These are phyloP conservation scores for Oreochromis aureus DNA, from an alignment of 2,113 vertebrate species.

Conservation along the genomic window DNA sequence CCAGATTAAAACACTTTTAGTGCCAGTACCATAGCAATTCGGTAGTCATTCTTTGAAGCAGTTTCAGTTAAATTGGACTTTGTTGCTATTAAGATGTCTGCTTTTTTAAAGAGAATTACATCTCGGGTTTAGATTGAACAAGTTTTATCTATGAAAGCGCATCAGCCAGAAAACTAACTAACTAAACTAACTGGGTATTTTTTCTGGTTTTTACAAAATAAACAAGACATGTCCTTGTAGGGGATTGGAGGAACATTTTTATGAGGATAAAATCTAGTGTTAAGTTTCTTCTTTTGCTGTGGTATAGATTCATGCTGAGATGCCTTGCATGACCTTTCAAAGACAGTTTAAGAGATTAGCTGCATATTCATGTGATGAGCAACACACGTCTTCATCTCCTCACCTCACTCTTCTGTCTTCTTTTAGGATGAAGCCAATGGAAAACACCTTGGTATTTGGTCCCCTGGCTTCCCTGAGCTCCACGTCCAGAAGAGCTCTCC, in stretches of 20 bases:
- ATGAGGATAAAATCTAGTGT: not conserved
- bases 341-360: not conserved
- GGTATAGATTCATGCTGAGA: not conserved
- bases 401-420: not conserved
- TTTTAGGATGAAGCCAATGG: slow-evolving; percentile 38
- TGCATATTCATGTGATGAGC: not conserved
- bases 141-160: not conserved
- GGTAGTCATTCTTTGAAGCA: not conserved
- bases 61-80: not conserved
- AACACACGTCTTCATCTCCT: not conserved
- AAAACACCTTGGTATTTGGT: not conserved
- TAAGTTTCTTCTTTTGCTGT: not conserved
- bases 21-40: not conserved
- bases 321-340: not conserved
- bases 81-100: not conserved
- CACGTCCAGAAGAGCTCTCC: not conserved
- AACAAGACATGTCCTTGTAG: not conserved
- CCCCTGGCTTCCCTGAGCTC: slow-evolving; percentile 36
- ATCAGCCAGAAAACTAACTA: not conserved
- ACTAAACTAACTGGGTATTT: not conserved
- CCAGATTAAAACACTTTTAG: not conserved
- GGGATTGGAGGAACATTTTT: not conserved
- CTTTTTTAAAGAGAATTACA: not conserved
- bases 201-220: not conserved
- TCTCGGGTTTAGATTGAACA: not conserved